Percentiles rank a stretch among this genome's conserved stretches.
Evolutionary conservation across 2,797 vertebrate species (phyloP).

Genomic region (Leuciscus waleckii): DNA sequence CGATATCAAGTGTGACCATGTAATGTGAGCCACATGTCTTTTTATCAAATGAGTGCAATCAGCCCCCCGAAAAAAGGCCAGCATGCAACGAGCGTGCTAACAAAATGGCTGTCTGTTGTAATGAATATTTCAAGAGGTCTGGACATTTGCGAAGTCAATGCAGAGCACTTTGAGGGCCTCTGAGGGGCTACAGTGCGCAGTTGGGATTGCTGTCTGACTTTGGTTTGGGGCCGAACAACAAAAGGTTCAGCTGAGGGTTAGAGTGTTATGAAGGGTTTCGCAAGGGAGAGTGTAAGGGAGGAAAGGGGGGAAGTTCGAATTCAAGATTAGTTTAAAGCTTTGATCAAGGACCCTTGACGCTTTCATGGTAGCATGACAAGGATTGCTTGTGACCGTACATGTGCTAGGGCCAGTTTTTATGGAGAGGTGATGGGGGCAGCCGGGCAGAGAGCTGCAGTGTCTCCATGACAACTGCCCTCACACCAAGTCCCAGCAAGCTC

Average conservation of each 20-base stretch:
- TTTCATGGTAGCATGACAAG: conserved; percentile 81
- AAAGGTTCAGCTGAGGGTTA: conserved; percentile 86
- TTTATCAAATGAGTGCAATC: conserved; percentile 70
- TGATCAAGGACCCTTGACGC: conserved; percentile 83
- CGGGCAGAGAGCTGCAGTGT: conserved; percentile 46
- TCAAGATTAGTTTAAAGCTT: conserved; percentile 80
- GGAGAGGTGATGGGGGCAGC: conserved; percentile 56
- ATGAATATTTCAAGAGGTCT: conserved; percentile 79
- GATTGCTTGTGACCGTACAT: conserved; percentile 85
- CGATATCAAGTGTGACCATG: conserved; percentile 56
- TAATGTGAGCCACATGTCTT: conserved; percentile 63
- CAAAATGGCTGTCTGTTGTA: conserved; percentile 74
- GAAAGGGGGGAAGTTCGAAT: conserved; percentile 60
- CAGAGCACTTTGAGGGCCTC: conserved; percentile 44
- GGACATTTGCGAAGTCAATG: conserved; percentile 68
- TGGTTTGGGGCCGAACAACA: conserved; percentile 37
- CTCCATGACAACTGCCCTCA: conserved; percentile 60
- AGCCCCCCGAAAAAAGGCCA: conserved; percentile 71
- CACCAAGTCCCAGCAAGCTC: conserved; percentile 48
- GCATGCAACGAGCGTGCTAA: conserved; percentile 66
- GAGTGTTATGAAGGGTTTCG: conserved; percentile 71
- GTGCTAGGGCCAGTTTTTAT: conserved; percentile 64
- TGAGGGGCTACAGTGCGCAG: conserved; percentile 60
- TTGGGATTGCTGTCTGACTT: conserved; percentile 24
- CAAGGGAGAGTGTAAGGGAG: conserved; percentile 65